Evolutionary conservation across 2,113 vertebrate genomes (phyloP).

Genomic region (Chroicocephalus ridibundus): DNA sequence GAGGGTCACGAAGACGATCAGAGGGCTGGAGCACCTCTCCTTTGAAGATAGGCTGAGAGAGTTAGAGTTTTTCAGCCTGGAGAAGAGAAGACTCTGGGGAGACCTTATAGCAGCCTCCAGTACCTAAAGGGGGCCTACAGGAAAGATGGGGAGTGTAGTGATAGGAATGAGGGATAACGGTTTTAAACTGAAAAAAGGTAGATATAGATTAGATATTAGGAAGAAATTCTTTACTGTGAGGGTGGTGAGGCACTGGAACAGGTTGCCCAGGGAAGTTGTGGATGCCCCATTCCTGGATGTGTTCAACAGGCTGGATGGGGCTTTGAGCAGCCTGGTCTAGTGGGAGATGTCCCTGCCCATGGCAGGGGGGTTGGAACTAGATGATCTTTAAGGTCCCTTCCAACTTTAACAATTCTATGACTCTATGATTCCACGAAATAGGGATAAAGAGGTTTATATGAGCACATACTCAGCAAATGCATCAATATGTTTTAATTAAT

Average conservation of each 20-base stretch:
- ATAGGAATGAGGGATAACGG: background rate
- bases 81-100: too few species aligned
- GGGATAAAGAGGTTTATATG: background rate
- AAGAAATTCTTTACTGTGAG: background rate
- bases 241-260: background rate
- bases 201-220: background rate
- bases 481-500: background rate
- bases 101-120: too few species aligned
- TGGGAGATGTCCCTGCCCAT: background rate
- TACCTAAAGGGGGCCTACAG: too few species aligned
- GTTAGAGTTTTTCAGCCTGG: too few species aligned
- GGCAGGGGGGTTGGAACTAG: background rate
- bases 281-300: background rate
- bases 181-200: background rate
- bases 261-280: background rate
- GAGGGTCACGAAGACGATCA: background rate
- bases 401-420: background rate
- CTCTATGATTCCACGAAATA: background rate
- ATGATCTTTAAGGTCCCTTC: background rate
- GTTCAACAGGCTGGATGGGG: background rate
- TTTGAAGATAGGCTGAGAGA: background rate
- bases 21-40: background rate
- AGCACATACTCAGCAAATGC: background rate
- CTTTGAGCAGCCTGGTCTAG: background rate
- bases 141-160: background rate